phyloP scores from a whole-genome alignment of 1,140 invertebrate genomes.

The Neomicropteryx cornuta region DNA sequence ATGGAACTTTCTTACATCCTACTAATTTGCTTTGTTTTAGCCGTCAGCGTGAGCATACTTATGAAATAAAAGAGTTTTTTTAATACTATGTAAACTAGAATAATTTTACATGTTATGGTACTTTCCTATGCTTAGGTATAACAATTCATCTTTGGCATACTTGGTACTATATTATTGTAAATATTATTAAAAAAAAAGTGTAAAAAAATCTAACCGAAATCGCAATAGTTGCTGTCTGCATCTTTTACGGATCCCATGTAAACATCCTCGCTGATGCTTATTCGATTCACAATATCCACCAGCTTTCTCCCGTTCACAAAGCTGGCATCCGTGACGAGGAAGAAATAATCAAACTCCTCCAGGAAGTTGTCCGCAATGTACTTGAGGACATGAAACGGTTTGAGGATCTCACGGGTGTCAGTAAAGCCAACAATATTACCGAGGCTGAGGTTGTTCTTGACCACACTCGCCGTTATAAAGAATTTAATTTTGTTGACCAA shows the following conservation, averaged over 20 bases:
- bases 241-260: constrained; percentile 53
- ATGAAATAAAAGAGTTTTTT: no score
- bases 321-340: constrained; percentile 69
- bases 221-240: constrained; percentile 46
- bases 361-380: constrained; percentile 83
- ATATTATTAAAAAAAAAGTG: no score
- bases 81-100: no score
- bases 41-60: no score
- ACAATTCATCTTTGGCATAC: no score
- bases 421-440: constrained; percentile 72
- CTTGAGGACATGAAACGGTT: constrained; percentile 76
- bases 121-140: no score
- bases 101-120: no score
- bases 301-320: constrained; percentile 68
- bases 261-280: constrained; percentile 73
- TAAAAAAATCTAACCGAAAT: constrained; percentile 46
- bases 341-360: constrained; percentile 84
- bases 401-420: constrained; percentile 58
- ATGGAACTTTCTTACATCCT: no score
- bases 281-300: constrained; percentile 53
- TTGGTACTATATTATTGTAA: no score
- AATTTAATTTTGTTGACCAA: constrained; percentile 68
- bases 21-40: no score
- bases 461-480: constrained; percentile 55
- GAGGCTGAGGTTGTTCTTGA: constrained; percentile 53